These are phyloP conservation scores for Propsilocerus akamusi DNA, from an alignment of 1,140 invertebrate genomes.

Conservation along the genomic window DNA sequence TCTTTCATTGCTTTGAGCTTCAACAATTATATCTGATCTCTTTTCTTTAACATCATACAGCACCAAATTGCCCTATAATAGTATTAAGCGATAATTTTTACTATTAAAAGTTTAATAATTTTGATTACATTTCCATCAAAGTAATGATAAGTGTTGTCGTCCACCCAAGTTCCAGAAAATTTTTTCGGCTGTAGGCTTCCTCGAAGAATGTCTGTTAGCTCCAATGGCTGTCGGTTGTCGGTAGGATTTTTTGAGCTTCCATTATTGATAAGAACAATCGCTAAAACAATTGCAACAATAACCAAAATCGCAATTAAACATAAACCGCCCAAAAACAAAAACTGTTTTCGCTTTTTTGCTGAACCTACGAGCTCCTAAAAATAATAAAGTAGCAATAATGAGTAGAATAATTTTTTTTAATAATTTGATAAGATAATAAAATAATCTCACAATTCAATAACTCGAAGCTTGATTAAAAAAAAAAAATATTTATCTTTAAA, in stretches of 20 bases:
- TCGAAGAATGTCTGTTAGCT: slow-evolving; percentile 26
- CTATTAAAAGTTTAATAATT: not conserved
- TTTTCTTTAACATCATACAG: not conserved
- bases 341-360: not conserved
- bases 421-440: too few relatives aligned
- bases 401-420: too few relatives aligned
- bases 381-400: too few relatives aligned
- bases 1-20: not conserved
- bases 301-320: not conserved
- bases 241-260: slow-evolving; percentile 1
- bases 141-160: slow-evolving; percentile 21
- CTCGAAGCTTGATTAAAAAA: too few relatives aligned
- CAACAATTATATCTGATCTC: not conserved
- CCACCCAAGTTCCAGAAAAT: slow-evolving; percentile 33
- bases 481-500: too few relatives aligned
- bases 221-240: slow-evolving; percentile 12
- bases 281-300: not conserved
- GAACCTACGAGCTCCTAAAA: not conserved
- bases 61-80: slow-evolving; percentile 3
- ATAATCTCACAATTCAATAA: too few relatives aligned
- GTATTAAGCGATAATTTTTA: not conserved
- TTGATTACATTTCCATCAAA: slow-evolving; percentile 13
- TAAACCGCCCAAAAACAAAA: not conserved
- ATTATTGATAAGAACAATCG: not conserved
- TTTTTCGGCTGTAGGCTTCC: slow-evolving; percentile 25